Evolutionary conservation across 2,113 vertebrate genomes (phyloP).

Genomic region (Embiotoca jacksoni): DNA sequence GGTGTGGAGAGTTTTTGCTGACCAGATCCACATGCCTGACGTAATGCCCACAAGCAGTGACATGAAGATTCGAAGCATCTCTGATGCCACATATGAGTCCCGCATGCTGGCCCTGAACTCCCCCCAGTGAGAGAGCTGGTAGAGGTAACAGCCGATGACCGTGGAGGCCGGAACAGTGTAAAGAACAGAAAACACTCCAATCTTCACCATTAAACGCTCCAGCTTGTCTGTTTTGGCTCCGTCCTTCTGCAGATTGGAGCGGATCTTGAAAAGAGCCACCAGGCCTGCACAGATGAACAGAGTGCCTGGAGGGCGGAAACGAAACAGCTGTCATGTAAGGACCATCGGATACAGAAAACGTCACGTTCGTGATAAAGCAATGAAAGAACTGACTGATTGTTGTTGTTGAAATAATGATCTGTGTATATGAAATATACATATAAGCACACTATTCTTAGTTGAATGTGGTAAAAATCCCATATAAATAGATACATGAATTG

Average conservation of each 20-base stretch:
- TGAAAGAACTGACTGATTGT: not conserved
- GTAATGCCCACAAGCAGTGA: constrained; percentile 97
- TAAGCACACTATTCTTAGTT: not conserved
- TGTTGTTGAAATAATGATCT: no score
- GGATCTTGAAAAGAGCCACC: constrained; percentile 97
- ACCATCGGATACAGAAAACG: not conserved
- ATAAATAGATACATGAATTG: not conserved
- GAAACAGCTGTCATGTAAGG: not conserved
- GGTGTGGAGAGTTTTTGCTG: constrained; percentile 97
- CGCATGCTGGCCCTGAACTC: constrained; percentile 89
- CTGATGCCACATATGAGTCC: constrained; percentile 95
- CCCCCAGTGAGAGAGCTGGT: constrained; percentile 96
- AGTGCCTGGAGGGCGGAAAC: constrained; percentile 80
- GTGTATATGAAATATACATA: no score
- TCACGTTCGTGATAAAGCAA: not conserved
- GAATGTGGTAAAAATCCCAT: not conserved
- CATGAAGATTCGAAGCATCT: constrained; percentile 99
- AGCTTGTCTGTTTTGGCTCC: constrained; percentile 98
- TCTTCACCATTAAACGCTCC: constrained; percentile 98
- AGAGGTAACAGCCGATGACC: constrained; percentile 98
- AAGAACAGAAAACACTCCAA: constrained; percentile 98
- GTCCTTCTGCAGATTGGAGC: constrained; percentile 98
- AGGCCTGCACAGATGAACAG: constrained; percentile 96
- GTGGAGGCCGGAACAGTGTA: constrained; percentile 97
- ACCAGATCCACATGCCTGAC: constrained; percentile 99